These are phyloP conservation scores for Caenorhabditis inopinata DNA, from an alignment of 1,140 invertebrate genomes.

Conservation along the genomic window DNA sequence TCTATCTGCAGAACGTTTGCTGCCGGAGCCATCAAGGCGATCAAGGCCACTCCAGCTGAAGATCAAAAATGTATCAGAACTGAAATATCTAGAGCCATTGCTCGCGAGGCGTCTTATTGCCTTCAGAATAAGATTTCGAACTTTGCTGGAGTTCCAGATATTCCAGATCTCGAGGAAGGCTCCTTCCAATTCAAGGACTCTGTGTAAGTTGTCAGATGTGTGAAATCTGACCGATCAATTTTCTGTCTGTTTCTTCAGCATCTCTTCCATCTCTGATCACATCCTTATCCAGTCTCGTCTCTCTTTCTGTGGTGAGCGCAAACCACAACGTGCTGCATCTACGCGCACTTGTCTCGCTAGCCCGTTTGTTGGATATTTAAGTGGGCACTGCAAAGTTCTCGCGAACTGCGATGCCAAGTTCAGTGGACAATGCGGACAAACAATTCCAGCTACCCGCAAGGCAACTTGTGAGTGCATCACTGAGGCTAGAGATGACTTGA, in stretches of 20 bases:
- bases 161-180: slow-evolving; percentile 65
- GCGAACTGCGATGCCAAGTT: slow-evolving; percentile 53
- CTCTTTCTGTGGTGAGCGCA: slow-evolving; percentile 65
- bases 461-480: slow-evolving; percentile 64
- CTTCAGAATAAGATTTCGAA: slow-evolving; percentile 57
- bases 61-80: slow-evolving; percentile 65
- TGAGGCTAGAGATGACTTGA: slow-evolving; percentile 62
- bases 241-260: slow-evolving; percentile 47
- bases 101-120: slow-evolving; percentile 59
- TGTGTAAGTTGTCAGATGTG: slow-evolving; percentile 53
- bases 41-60: slow-evolving; percentile 61
- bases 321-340: slow-evolving; percentile 58
- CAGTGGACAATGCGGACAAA: slow-evolving; percentile 39
- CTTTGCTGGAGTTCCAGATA: slow-evolving; percentile 62
- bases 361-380: slow-evolving; percentile 60
- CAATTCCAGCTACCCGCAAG: slow-evolving; percentile 51
- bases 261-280: slow-evolving; percentile 65
- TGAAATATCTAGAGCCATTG: slow-evolving; percentile 65
- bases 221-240: not conserved
- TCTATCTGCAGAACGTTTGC: slow-evolving; percentile 55
- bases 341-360: slow-evolving; percentile 57
- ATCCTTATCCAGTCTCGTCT: slow-evolving; percentile 64
- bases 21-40: slow-evolving; percentile 64
- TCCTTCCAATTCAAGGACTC: slow-evolving; percentile 58
- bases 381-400: slow-evolving; percentile 52